Conservation (phyloP, 1,140 invertebrate species). For the Diabrotica virgifera region DNA sequence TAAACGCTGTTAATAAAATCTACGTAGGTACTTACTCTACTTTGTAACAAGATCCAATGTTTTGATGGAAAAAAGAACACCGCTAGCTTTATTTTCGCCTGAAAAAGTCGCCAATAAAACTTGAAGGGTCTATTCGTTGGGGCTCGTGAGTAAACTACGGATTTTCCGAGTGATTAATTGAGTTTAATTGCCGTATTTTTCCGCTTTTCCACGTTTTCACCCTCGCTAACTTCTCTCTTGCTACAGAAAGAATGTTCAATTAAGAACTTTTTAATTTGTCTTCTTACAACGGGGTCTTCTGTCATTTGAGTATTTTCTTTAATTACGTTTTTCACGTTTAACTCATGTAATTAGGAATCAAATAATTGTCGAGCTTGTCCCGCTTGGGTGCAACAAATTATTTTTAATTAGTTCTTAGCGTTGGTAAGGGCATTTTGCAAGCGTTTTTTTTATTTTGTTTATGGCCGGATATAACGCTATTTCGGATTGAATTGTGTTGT, state of each 20-base stretch:
- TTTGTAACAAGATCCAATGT: not conserved
- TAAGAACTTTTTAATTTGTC: constrained; percentile 24
- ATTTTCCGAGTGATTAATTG: constrained; percentile 21
- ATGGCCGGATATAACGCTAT: too few species aligned
- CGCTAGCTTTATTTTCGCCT: not conserved
- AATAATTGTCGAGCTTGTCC: constrained; percentile 12
- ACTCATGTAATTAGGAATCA: constrained; percentile 20
- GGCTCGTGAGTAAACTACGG: constrained; percentile 15
- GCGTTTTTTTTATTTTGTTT: too few species aligned
- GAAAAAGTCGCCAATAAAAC: not conserved
- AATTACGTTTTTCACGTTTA: constrained; percentile 18
- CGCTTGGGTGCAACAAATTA: constrained; percentile 11
- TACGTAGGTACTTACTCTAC: too few species aligned
- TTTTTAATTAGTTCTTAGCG: constrained; percentile 12
- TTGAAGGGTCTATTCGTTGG: constrained; percentile 14
- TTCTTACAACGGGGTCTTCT: constrained; percentile 10
- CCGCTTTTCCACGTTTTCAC: constrained; percentile 8
- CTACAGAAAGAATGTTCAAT: constrained; percentile 21
- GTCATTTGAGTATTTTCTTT: constrained; percentile 20
- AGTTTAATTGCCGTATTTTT: constrained; percentile 22
- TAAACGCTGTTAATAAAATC: too few species aligned
- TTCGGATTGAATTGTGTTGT: too few species aligned
- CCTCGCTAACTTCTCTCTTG: constrained; percentile 10
- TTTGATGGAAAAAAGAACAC: not conserved
- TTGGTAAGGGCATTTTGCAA: too few species aligned